Percentiles rank a stretch among this genome's conserved stretches.
Evolutionary conservation across 2,888 invertebrate species (phyloP).

Genomic region (Platerodrilus igneus): DNA sequence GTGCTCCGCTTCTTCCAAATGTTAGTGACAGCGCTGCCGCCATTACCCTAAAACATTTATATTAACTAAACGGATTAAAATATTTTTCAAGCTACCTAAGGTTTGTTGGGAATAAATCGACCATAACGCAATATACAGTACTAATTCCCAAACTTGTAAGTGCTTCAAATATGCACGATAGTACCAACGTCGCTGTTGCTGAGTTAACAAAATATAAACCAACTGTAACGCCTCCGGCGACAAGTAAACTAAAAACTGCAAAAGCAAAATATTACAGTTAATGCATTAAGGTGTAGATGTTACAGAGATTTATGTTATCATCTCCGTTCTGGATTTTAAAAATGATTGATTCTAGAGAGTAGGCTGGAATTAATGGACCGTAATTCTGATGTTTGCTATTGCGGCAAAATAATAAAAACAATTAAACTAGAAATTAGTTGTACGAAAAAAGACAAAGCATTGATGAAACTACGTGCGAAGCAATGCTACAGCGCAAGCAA

Average conservation of each 20-base stretch:
- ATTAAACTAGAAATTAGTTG: too few species aligned
- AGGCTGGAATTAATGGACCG: too few species aligned
- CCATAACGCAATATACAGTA: conserved; percentile 75
- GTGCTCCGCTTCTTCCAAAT: conserved; percentile 72
- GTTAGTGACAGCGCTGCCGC: conserved; percentile 75
- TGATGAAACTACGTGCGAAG: too few species aligned
- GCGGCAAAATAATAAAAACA: too few species aligned
- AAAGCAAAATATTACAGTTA: conserved; percentile 19
- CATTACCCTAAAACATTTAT: conserved; percentile 63
- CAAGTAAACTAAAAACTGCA: conserved; percentile 69
- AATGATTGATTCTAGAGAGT: neutral
- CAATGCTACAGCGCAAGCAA: too few species aligned
- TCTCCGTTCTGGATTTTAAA: conserved; percentile 1
- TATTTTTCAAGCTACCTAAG: conserved; percentile 56
- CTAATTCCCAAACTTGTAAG: conserved; percentile 75
- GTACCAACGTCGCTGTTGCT: conserved; percentile 64
- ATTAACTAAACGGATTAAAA: neutral
- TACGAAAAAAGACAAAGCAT: too few species aligned
- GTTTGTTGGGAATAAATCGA: conserved; percentile 78
- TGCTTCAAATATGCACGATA: conserved; percentile 76
- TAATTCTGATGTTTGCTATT: too few species aligned
- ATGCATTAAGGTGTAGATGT: neutral
- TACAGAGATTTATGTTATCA: neutral
- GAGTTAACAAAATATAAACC: conserved; percentile 72
- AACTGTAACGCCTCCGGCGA: conserved; percentile 68